Conservation (phyloP, 2,797 vertebrate genomes). For the Crenichthys baileyi region DNA sequence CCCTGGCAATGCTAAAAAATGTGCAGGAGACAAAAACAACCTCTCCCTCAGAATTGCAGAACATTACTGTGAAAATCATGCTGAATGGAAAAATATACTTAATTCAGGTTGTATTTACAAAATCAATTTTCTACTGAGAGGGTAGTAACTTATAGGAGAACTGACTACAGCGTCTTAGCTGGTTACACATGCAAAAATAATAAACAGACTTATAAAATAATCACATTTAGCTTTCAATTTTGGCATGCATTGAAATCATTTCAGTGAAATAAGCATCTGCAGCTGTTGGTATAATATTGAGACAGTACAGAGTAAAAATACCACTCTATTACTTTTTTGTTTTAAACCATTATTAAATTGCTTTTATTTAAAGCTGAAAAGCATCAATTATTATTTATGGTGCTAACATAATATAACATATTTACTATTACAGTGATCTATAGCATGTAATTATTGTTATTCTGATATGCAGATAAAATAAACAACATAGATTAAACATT, state of each 20-base stretch:
- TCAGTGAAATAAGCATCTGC: background rate
- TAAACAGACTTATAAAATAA: background rate
- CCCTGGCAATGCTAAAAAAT: background rate
- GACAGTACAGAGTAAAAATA: too few species aligned
- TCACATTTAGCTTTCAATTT: background rate
- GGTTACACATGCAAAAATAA: background rate
- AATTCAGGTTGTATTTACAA: background rate
- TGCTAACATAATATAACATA: too few species aligned
- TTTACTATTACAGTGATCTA: background rate
- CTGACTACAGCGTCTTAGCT: background rate
- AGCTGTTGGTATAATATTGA: background rate
- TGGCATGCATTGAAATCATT: background rate
- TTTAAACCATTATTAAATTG: background rate
- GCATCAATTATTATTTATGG: too few species aligned
- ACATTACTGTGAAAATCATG: conserved; percentile 5
- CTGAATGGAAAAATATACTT: background rate
- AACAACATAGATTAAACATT: background rate
- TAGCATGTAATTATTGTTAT: background rate
- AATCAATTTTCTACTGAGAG: background rate
- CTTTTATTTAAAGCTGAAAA: background rate
- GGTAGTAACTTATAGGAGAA: background rate
- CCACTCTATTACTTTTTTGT: too few species aligned
- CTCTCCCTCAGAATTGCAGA: conserved; percentile 1
- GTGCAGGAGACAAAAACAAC: conserved; percentile 8
- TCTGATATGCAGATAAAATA: background rate